Evolutionary conservation across 2,113 vertebrate species (phyloP).

Genomic region (Callithrix jacchus): DNA sequence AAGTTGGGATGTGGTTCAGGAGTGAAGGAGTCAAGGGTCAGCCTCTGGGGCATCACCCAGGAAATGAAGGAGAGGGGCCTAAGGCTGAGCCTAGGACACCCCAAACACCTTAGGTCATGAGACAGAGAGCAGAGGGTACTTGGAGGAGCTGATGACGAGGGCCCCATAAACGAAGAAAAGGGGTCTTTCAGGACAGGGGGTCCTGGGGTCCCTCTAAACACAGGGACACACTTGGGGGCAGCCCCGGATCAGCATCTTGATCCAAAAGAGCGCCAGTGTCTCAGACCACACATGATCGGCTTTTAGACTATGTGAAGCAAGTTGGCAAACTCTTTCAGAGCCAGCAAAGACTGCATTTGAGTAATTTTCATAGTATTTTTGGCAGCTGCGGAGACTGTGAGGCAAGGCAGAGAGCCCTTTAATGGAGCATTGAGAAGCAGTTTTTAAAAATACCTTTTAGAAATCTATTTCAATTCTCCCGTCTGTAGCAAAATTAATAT

Average conservation of each 20-base stretch:
- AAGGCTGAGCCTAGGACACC: background rate
- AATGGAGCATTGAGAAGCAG: slow-evolving; percentile 50
- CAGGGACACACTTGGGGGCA: rapidly evolving
- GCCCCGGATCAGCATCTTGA: background rate
- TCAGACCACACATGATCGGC: background rate
- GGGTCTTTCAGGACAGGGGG: background rate
- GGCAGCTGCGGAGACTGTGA: slow-evolving; percentile 41
- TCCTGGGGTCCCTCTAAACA: background rate
- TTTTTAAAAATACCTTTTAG: slow-evolving; percentile 76
- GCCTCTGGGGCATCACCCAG: too few relatives aligned
- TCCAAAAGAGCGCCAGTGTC: background rate
- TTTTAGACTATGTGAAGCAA: background rate
- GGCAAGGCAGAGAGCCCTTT: slow-evolving; percentile 55
- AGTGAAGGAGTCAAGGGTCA: background rate
- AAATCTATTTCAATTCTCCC: slow-evolving; percentile 72
- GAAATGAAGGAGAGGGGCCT: background rate
- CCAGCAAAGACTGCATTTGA: background rate
- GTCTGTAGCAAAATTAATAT: slow-evolving; percentile 61
- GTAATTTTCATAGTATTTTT: slow-evolving; percentile 62
- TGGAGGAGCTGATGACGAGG: rapidly evolving
- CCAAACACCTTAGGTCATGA: background rate
- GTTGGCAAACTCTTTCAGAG: background rate
- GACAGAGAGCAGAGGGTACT: background rate
- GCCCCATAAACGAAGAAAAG: background rate
- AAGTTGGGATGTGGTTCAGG: background rate